Conservation (phyloP, 2,888 invertebrate species). For the Abrostola triplasia region DNA sequence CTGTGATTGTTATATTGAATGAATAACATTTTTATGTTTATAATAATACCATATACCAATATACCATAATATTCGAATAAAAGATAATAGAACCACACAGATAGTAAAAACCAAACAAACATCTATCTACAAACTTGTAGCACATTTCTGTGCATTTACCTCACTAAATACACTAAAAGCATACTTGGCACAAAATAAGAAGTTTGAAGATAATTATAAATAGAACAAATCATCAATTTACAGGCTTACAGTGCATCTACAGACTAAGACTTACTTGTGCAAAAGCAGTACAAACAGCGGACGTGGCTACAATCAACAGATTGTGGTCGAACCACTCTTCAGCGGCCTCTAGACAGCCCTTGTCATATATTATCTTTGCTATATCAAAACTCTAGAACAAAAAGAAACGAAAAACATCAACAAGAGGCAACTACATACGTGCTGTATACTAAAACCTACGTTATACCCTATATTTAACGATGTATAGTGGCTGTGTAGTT, state of each 20-base stretch:
- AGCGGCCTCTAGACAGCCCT: slow-evolving; percentile 97
- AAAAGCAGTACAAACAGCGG: slow-evolving; percentile 96
- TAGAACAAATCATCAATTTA: background rate
- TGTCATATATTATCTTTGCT: slow-evolving; percentile 95
- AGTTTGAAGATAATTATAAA: slow-evolving; percentile 1
- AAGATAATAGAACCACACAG: no score
- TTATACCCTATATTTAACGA: no score
- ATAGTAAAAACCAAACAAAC: no score
- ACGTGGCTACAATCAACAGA: slow-evolving; percentile 96
- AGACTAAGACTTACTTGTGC: slow-evolving; percentile 93
- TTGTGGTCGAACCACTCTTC: slow-evolving; percentile 99
- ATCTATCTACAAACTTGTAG: no score
- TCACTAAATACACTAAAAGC: background rate
- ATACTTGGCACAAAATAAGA: background rate
- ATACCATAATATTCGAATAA: no score
- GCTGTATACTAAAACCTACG: slow-evolving; percentile 9
- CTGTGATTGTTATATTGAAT: no score
- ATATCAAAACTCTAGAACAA: slow-evolving; percentile 92
- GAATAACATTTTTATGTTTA: no score
- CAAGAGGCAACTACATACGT: slow-evolving; percentile 22
- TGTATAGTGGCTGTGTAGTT: no score
- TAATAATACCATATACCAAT: no score
- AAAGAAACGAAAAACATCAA: slow-evolving; percentile 73
- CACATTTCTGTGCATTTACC: no score
- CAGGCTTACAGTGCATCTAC: slow-evolving; percentile 67